phyloP scores from a whole-genome alignment of 2,113 vertebrate species.

The Pelusios castaneus region DNA sequence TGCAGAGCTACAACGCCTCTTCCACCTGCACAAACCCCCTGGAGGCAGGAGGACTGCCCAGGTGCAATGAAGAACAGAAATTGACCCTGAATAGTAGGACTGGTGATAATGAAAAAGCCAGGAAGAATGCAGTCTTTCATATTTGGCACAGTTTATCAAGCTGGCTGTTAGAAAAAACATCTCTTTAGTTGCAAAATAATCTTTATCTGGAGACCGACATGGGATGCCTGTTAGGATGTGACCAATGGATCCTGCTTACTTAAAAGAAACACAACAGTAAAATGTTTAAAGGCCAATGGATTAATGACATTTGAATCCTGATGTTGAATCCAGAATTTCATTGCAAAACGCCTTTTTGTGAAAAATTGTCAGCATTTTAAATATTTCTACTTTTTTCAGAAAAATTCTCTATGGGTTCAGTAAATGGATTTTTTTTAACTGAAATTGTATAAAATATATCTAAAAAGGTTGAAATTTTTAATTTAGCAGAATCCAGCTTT shows the following conservation, averaged over 20 bases:
- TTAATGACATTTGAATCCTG: slow-evolving; percentile 27
- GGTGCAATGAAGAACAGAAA: slow-evolving; percentile 20
- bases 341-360: neutral
- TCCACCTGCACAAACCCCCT: neutral
- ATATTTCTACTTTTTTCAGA: neutral
- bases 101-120: rapidly evolving
- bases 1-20: rapidly evolving
- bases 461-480: neutral
- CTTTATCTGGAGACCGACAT: neutral
- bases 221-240: slow-evolving; percentile 32
- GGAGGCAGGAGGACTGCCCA: neutral
- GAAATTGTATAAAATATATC: neutral
- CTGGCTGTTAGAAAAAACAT: neutral
- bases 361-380: neutral
- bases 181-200: slow-evolving; percentile 14
- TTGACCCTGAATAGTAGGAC: slow-evolving; percentile 27
- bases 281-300: neutral
- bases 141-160: neutral
- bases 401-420: neutral
- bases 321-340: neutral
- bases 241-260: neutral
- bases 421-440: neutral
- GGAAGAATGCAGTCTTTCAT: neutral
- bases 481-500: neutral
- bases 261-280: neutral